Evolutionary conservation across 2,113 vertebrate species (phyloP), one percentile per base, ranked within the genome.

Genomic region (Sminthopsis crassicaudata): DNA sequence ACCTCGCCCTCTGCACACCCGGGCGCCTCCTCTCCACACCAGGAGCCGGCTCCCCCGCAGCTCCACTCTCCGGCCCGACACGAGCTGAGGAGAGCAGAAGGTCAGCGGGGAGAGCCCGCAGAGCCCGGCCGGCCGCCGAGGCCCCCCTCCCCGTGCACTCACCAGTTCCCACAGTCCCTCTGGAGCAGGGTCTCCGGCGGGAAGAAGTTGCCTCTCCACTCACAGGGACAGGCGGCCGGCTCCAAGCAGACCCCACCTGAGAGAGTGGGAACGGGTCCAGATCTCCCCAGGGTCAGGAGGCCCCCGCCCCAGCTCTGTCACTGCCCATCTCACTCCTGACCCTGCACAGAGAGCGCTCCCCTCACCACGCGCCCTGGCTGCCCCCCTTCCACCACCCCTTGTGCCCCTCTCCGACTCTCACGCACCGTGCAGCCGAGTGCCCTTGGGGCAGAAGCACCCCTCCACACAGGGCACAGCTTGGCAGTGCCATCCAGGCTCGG

Each of bases 121-220:
- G 14, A 84, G 19, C 42, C n/a, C 67, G 51, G 9, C 3, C 0
- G 2, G 67, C 0, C 67, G 42, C 60, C 16, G 36, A 7, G 67
- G 0, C 53, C 30, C 23, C 91, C 36, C 30, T 16, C 30, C 0
- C 0, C 53, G 46, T 51, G n/a, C 3, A 96, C 99, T 97, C 96
- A 99, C 99, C 99, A 99, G 98, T 99, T 99, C 97, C 98, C 98
- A 93, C 99, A 99, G 96, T 98, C 97, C 55, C 98, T 99, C 93
- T 94, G 98, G 92, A 99, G 95, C 25, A 54, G 57, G 0, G 99
- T 95, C 1, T 98, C 99, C 0, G 98, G 97, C 0, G 99, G 99
- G 97, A 99, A 99, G 94, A 99, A 92, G 10, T 98, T 98, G 53
- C 98, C 99, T 0, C 98, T 98, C 99, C 98, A 99, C 96, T 98